Evolutionary conservation across 2,888 invertebrate species (phyloP), one percentile per base, ranked within the genome.

Genomic region (Leptinotarsa rubiginosa): DNA sequence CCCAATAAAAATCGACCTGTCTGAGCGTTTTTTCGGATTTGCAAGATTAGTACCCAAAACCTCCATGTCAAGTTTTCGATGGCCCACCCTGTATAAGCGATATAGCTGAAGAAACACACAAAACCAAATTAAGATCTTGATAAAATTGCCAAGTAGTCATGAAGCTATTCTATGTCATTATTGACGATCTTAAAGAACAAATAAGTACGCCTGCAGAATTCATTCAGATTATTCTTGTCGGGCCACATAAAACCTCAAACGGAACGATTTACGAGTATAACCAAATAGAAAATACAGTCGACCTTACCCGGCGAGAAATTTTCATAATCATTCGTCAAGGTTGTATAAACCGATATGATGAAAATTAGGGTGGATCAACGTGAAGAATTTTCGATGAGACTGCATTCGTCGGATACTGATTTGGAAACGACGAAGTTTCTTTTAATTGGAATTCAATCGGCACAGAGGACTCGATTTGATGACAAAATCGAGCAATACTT

Each of bases 361-460:
- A 70, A 74, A 69, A 70, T 70, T 62, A 67, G 70, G 62, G 54
- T 18, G 47, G 20, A 62, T 16, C 59, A 59, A 74, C 70, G 74
- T 70, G 70, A 67, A 74, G 52, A 52, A 31, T 67, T 74, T 74
- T 54, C 66, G 62, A 64, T 13, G 67, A 22, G 47, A 50, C 16
- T 56, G 47, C 73, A 62, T 22, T 25, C 12, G 25, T 56, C n/a
- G 73, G 49, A 47, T 66, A 67, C 73, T 50, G 59, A 74, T 73
- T 66, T 22, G 31, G 25, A 65, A 52, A 64, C 52, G 20, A 47
- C n/a, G 15, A 49, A 69, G 69, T 73, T 69, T 69, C 64, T 69
- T 69, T 73, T 73, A 54, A 69, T 73, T 73, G 65, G 64, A 73
- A 73, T 73, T 73, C 73, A 73, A n/a, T 18, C 13, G 52, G 47